phyloP scores from a whole-genome alignment of 2,113 vertebrate species.

The Phycodurus eques region DNA sequence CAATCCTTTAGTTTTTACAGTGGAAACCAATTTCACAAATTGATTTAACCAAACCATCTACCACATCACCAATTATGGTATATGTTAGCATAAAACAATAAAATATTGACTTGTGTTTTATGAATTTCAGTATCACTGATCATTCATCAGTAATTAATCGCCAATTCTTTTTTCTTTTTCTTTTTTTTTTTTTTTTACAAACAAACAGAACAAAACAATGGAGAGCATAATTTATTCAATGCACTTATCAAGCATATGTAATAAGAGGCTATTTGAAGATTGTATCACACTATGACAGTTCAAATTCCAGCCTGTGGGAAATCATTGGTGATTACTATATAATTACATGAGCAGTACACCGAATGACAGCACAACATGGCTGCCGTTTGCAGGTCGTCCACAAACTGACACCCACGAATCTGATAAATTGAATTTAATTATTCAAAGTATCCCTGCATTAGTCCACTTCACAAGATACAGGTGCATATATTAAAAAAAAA shows the following conservation, averaged over 20 bases:
- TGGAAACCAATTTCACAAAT: neutral
- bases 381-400: neutral
- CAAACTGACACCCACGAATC: neutral
- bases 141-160: neutral
- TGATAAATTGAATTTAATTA: neutral
- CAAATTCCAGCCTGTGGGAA: neutral
- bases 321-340: neutral
- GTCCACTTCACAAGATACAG: neutral
- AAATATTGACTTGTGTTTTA: neutral
- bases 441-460: neutral
- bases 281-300: neutral
- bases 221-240: neutral
- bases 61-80: neutral
- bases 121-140: neutral
- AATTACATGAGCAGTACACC: neutral
- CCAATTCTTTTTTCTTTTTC: no score
- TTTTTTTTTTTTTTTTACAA: no score
- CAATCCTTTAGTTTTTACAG: neutral
- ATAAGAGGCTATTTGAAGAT: neutral
- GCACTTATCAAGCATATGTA: neutral
- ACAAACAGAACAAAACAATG: neutral
- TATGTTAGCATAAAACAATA: neutral
- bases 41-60: neutral
- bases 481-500: neutral
- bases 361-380: neutral